Evolutionary conservation across 2,888 invertebrate species (phyloP).

Genomic region (Patella caerulea): DNA sequence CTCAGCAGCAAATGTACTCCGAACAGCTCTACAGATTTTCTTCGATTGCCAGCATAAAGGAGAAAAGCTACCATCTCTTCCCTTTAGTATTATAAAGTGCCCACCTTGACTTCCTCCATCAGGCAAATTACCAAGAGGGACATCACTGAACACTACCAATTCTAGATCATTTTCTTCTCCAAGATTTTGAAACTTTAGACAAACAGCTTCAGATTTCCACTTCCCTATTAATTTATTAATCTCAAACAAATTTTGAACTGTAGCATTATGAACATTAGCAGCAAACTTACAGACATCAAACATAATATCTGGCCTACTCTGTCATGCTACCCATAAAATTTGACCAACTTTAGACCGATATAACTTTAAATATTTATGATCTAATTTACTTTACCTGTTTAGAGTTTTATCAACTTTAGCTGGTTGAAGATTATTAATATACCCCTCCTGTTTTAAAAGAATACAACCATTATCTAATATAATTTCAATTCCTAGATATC

Average conservation of each 20-base stretch:
- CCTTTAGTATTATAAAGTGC: too few species aligned
- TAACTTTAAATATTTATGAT: background rate
- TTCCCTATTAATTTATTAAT: background rate
- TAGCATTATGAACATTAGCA: background rate
- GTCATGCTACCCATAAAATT: constrained; percentile 15
- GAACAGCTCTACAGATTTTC: background rate
- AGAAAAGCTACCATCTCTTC: background rate
- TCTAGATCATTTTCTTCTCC: background rate
- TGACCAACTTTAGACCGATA: constrained; percentile 13
- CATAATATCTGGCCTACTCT: constrained; percentile 5
- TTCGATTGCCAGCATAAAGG: background rate
- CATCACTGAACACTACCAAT: too few species aligned
- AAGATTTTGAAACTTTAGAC: background rate
- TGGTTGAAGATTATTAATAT: background rate
- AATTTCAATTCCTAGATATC: constrained; percentile 3
- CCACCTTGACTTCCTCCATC: too few species aligned
- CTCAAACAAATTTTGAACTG: constrained; percentile 3
- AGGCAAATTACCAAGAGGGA: too few species aligned
- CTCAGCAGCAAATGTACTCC: background rate
- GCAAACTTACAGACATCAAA: constrained; percentile 4
- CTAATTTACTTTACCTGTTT: background rate
- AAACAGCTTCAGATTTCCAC: background rate
- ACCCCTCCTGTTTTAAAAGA: background rate
- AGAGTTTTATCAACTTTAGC: background rate
- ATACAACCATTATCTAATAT: background rate